Percentiles rank a stretch among this genome's conserved stretches.
These are phyloP conservation scores for Apotomis betuletana DNA, from an alignment of 2,888 invertebrate species.

Conservation along the genomic window DNA sequence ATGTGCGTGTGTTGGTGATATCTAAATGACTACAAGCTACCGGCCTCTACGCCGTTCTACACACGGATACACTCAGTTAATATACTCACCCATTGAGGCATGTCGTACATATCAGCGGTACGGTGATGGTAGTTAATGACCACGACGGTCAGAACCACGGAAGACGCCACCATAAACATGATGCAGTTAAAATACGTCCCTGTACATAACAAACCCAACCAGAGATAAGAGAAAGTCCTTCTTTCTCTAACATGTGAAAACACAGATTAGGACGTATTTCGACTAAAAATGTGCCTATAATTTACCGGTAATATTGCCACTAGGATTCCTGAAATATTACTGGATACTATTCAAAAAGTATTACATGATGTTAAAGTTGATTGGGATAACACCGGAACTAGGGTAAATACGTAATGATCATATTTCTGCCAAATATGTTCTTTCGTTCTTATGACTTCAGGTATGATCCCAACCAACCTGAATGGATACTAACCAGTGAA, in stretches of 20 bases:
- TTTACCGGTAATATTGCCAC: conserved; percentile 11
- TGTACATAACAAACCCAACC: conserved; percentile 67
- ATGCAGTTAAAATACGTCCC: conserved; percentile 99
- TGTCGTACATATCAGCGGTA: conserved; percentile 97
- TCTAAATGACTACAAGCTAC: conserved; percentile 19
- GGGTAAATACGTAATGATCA: too few relatives aligned
- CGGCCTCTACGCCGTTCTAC: conserved; percentile 26
- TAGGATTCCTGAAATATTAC: not conserved
- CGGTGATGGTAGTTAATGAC: conserved; percentile 99
- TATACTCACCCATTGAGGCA: conserved; percentile 97
- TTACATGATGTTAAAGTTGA: too few relatives aligned
- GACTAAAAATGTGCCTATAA: not conserved
- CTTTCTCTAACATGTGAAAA: not conserved
- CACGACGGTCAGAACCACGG: conserved; percentile 97
- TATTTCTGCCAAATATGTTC: too few relatives aligned
- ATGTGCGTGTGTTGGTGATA: not conserved
- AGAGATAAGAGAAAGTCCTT: not conserved
- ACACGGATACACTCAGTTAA: conserved; percentile 18
- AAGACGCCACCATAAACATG: conserved; percentile 99
- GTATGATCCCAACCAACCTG: too few relatives aligned
- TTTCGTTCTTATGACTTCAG: too few relatives aligned
- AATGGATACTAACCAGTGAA: too few relatives aligned
- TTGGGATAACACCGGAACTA: too few relatives aligned
- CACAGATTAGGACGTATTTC: conserved; percentile 3
- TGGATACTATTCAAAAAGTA: not conserved